phyloP scores from a whole-genome alignment of 1,140 invertebrate species.

The Bombus confusus region DNA sequence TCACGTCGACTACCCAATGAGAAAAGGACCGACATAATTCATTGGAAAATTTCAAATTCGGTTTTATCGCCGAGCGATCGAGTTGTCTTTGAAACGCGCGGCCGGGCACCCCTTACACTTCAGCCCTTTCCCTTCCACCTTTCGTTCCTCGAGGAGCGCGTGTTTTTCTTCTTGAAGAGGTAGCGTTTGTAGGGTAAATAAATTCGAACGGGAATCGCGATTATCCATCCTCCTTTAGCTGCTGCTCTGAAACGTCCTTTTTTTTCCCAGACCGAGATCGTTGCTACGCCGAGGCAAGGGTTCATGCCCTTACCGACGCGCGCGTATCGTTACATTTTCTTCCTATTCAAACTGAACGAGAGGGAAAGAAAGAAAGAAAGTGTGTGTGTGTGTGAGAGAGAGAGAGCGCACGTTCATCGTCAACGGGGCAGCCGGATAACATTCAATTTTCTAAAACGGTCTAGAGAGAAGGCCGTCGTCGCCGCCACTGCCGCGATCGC shows the following conservation, averaged over 20 bases:
- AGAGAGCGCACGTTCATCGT: background rate
- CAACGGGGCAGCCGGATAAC: background rate
- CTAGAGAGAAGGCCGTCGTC: background rate
- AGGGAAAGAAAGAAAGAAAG: no score
- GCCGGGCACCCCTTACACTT: background rate
- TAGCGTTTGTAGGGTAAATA: conserved; percentile 33
- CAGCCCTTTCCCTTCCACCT: background rate
- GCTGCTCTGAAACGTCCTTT: background rate
- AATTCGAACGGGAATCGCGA: conserved; percentile 40
- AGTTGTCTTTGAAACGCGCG: background rate
- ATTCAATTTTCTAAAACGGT: background rate
- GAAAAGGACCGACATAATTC: conserved; percentile 59
- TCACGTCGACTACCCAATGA: conserved; percentile 38
- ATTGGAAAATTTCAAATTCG: conserved; percentile 62
- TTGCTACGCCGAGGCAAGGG: conserved; percentile 6
- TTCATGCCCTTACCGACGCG: background rate
- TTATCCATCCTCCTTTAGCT: background rate
- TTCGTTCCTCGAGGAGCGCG: conserved; percentile 14
- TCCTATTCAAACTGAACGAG: background rate
- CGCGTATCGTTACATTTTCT: background rate
- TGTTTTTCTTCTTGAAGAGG: conserved; percentile 11
- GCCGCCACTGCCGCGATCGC: background rate
- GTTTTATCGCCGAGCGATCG: conserved; percentile 39
- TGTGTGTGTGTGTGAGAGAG: no score
- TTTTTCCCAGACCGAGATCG: background rate